These are phyloP conservation scores for Acipenser transmontanus DNA, from an alignment of 2,797 vertebrate species.

Conservation along the genomic window DNA sequence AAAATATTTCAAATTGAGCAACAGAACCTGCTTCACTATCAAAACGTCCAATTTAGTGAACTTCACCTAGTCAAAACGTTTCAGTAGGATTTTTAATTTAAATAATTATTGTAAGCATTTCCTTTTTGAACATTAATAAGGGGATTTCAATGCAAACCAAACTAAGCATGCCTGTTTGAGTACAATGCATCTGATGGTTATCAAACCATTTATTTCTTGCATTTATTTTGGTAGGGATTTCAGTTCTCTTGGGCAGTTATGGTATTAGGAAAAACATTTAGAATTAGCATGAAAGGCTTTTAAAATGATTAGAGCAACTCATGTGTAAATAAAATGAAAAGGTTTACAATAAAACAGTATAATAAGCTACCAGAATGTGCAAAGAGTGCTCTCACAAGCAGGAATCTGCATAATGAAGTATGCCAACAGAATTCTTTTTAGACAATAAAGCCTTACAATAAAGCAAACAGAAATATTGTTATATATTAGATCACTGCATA, in stretches of 20 bases:
- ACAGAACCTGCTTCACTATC: no score
- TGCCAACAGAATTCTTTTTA: conserved; percentile 7
- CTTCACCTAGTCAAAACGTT: no score
- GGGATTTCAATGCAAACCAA: neutral
- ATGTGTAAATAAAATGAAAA: conserved; percentile 13
- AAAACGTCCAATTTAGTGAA: no score
- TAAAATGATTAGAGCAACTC: conserved; percentile 6
- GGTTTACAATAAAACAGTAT: conserved; percentile 10
- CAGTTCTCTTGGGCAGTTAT: conserved; percentile 11
- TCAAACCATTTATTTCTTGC: conserved; percentile 59
- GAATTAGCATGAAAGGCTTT: conserved; percentile 5
- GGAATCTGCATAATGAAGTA: neutral
- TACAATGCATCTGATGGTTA: conserved; percentile 46
- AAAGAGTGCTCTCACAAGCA: neutral
- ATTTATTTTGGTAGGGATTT: conserved; percentile 59
- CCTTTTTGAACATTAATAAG: neutral
- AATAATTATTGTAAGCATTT: neutral
- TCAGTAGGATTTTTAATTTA: no score
- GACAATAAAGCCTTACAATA: conserved; percentile 7
- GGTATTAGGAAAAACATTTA: conserved; percentile 5
- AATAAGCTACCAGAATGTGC: conserved; percentile 9
- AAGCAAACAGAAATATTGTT: neutral
- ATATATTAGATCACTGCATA: neutral
- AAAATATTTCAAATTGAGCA: no score
- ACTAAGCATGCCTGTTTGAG: neutral